Evolutionary conservation across 1,140 invertebrate genomes (phyloP).

Genomic region (Rhagoletis zephyria): DNA sequence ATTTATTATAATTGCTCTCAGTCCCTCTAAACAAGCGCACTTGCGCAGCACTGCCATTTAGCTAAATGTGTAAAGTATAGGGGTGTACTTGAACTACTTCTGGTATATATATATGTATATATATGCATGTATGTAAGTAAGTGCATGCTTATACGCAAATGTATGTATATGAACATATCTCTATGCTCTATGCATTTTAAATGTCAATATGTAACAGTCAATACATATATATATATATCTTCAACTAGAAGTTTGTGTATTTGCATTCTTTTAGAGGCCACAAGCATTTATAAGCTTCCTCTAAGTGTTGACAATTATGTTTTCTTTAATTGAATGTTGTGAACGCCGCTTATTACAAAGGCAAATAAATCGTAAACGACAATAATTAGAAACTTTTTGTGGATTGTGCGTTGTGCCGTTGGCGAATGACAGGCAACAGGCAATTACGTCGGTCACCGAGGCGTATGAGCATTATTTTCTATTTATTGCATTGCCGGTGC

Average conservation of each 20-base stretch:
- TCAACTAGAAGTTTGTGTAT: too few species aligned
- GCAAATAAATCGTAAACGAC: neutral
- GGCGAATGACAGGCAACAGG: neutral
- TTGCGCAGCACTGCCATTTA: too few species aligned
- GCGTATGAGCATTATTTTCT: constrained; percentile 24
- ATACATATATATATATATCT: too few species aligned
- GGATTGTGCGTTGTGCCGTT: constrained; percentile 2
- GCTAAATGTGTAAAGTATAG: too few species aligned
- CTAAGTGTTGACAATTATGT: neutral
- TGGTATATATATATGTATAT: neutral
- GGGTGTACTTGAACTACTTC: too few species aligned
- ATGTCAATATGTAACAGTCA: too few species aligned
- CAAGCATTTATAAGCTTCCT: too few species aligned
- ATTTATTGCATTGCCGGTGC: neutral
- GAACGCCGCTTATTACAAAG: neutral
- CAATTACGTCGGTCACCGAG: neutral
- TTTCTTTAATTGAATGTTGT: neutral
- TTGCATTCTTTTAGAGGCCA: too few species aligned
- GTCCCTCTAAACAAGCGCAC: too few species aligned
- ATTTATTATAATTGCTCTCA: too few species aligned
- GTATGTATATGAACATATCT: neutral
- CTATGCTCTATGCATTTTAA: neutral
- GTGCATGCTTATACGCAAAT: neutral
- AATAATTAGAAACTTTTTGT: constrained; percentile 15
- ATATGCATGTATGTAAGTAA: neutral